Conservation (phyloP, 2,113 vertebrate species). For the Dipodomys merriami region DNA sequence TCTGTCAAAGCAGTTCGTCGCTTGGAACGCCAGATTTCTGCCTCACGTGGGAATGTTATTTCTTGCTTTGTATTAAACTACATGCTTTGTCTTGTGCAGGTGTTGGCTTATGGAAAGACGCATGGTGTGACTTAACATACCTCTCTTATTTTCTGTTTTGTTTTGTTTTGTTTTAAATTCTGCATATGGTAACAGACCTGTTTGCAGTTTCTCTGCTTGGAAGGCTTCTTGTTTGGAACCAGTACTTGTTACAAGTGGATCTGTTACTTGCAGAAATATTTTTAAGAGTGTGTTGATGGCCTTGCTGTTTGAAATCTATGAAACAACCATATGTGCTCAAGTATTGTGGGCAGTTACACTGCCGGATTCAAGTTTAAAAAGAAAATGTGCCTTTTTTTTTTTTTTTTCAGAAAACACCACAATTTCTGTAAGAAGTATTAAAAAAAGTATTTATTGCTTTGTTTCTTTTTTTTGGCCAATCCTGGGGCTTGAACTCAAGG, state of each 20-base stretch:
- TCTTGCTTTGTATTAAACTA: slow-evolving; percentile 92
- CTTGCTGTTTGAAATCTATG: slow-evolving; percentile 78
- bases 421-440: slow-evolving; percentile 58
- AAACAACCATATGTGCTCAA: slow-evolving; percentile 65
- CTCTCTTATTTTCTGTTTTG: slow-evolving; percentile 84
- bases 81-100: slow-evolving; percentile 93
- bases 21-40: slow-evolving; percentile 92
- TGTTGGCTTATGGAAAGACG: slow-evolving; percentile 93
- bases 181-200: slow-evolving; percentile 86
- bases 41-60: slow-evolving; percentile 88
- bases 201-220: slow-evolving; percentile 89
- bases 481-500: too few relatives aligned
- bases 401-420: slow-evolving; percentile 42
- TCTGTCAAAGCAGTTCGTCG: slow-evolving; percentile 93
- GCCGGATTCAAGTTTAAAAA: slow-evolving; percentile 74
- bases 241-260: slow-evolving; percentile 84
- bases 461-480: neutral
- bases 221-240: slow-evolving; percentile 88
- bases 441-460: slow-evolving; percentile 60
- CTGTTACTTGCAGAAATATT: slow-evolving; percentile 90
- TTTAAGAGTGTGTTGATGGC: slow-evolving; percentile 75
- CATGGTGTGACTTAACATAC: slow-evolving; percentile 92
- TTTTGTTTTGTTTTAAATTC: slow-evolving; percentile 82
- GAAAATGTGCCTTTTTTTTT: slow-evolving; percentile 28
- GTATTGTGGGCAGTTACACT: slow-evolving; percentile 63